These are phyloP conservation scores for Chelonoidis abingdonii DNA, from an alignment of 2,113 vertebrate genomes.

Conservation along the genomic window DNA sequence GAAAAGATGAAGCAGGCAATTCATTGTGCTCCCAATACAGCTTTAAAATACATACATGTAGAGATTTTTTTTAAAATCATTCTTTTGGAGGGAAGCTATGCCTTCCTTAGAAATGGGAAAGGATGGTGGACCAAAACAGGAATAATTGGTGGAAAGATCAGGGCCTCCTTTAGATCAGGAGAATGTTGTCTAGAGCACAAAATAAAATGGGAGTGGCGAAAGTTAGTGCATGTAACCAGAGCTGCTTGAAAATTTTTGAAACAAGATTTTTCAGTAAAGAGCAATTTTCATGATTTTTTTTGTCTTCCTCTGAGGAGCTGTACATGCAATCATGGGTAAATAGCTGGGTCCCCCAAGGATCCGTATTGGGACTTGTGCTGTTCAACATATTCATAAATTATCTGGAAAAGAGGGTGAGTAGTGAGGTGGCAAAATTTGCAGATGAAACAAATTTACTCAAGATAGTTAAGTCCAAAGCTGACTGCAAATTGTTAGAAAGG, in stretches of 20 bases:
- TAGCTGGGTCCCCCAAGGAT: neutral
- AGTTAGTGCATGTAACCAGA: neutral
- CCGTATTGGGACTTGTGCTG: neutral
- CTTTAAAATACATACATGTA: neutral
- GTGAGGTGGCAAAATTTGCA: no score
- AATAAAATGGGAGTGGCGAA: neutral
- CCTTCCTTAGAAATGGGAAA: neutral
- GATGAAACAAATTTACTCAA: no score
- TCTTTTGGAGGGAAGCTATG: neutral
- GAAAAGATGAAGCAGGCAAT: neutral
- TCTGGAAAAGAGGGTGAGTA: neutral
- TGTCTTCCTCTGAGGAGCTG: neutral
- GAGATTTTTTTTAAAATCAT: neutral
- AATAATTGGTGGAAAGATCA: neutral
- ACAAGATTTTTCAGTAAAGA: constrained; percentile 11
- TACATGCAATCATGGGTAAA: neutral
- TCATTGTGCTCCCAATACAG: neutral
- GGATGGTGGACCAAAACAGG: neutral
- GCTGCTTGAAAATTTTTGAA: neutral
- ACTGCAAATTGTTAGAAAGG: no score
- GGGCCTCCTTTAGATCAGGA: neutral
- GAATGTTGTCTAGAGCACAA: neutral
- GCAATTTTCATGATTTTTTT: constrained; percentile 1
- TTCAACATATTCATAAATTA: neutral
- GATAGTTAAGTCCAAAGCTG: no score